Conservation (phyloP, 37 sponge, comb jelly and placozoan species). For the Agelas oroides region DNA sequence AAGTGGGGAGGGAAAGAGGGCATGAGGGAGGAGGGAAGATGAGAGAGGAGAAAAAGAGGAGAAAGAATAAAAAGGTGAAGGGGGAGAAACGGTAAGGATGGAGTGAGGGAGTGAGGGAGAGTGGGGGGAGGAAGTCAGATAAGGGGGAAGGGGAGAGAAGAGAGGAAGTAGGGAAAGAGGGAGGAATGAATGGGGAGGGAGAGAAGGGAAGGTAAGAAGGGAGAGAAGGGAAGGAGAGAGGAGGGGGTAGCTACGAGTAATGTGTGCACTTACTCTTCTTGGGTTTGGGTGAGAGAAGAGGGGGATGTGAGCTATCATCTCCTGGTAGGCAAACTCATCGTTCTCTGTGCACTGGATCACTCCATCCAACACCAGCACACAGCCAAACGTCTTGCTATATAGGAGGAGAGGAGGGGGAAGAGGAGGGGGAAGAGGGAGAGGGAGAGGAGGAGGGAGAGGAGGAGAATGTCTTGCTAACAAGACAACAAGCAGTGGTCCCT, state of each 20-base stretch:
- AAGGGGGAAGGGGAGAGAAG: too few species aligned
- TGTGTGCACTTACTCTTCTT: conserved; percentile 62
- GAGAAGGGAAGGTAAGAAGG: neutral
- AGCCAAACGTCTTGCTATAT: conserved; percentile 78
- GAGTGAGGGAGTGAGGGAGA: too few species aligned
- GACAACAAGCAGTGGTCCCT: too few species aligned
- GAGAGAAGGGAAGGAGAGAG: too few species aligned
- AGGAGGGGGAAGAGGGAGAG: neutral
- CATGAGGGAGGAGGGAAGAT: too few species aligned
- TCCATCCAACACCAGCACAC: conserved; percentile 89
- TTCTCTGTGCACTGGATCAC: conserved; percentile 88
- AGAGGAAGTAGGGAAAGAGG: too few species aligned
- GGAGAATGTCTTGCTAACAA: too few species aligned
- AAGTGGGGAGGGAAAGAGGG: neutral
- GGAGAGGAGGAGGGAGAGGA: neutral
- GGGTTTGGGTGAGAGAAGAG: conserved; percentile 87
- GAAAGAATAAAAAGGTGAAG: too few species aligned
- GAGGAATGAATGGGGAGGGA: too few species aligned
- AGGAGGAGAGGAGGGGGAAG: neutral
- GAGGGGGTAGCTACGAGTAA: too few species aligned
- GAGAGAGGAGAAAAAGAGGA: too few species aligned
- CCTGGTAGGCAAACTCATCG: conserved; percentile 91
- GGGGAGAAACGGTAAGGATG: too few species aligned
- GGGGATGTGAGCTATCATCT: conserved; percentile 86
- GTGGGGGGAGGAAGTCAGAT: neutral